phyloP scores from a whole-genome alignment of 2,113 vertebrate species.

The Hassar affinis region DNA sequence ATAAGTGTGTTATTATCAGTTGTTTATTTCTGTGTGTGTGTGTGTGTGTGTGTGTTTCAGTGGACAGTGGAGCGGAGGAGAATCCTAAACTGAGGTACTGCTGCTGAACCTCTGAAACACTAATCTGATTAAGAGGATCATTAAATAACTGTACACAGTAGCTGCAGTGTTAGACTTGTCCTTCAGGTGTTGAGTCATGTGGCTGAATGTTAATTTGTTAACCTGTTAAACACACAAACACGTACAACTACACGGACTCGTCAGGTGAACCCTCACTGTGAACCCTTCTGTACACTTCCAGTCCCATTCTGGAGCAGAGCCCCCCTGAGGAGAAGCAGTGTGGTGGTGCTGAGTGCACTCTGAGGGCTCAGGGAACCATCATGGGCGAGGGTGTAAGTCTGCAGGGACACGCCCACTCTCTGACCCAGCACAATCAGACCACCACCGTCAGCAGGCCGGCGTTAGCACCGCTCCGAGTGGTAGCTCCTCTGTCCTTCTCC shows the following conservation, averaged over 20 bases:
- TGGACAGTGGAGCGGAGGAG: slow-evolving; percentile 69
- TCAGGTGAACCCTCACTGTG: neutral
- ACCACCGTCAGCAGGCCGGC: slow-evolving; percentile 61
- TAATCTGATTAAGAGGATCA: too few relatives aligned
- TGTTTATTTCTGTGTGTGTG: too few relatives aligned
- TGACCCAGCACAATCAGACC: slow-evolving; percentile 48
- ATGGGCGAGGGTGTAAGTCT: slow-evolving; percentile 54
- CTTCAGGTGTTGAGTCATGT: too few relatives aligned
- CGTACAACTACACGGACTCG: neutral
- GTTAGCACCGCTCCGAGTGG: slow-evolving; percentile 19
- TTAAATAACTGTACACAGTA: too few relatives aligned
- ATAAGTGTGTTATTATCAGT: neutral
- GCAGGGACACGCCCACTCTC: neutral
- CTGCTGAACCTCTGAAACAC: too few relatives aligned
- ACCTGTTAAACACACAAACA: neutral
- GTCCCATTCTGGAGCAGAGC: slow-evolving; percentile 74
- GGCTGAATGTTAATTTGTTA: too few relatives aligned
- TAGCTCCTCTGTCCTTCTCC: slow-evolving; percentile 43
- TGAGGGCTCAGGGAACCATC: slow-evolving; percentile 57
- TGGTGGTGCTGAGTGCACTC: neutral
- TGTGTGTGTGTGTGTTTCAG: neutral
- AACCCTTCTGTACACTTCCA: slow-evolving; percentile 36
- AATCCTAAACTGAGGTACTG: slow-evolving; percentile 80
- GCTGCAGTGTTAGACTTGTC: too few relatives aligned
- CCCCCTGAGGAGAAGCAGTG: slow-evolving; percentile 52